Conservation (phyloP, 2,113 vertebrate species). For the Petrocephalus microphthalmus region DNA sequence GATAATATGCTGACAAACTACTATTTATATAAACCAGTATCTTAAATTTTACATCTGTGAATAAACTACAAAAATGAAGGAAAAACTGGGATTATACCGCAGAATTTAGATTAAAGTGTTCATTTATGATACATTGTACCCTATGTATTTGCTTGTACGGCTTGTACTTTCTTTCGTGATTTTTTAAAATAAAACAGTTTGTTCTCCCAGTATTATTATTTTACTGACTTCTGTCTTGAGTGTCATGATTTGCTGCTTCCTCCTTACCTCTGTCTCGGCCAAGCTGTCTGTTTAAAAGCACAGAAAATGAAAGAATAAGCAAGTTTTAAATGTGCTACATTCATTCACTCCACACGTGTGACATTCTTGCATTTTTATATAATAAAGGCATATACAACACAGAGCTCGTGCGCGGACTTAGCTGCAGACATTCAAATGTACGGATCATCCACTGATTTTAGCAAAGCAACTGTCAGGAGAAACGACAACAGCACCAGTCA, state of each 20-base stretch:
- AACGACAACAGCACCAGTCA: background rate
- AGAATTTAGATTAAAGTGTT: background rate
- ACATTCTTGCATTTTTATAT: background rate
- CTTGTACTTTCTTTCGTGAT: background rate
- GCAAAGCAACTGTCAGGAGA: background rate
- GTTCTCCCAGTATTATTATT: background rate
- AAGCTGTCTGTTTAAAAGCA: background rate
- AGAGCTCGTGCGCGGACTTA: background rate
- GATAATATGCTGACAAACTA: constrained; percentile 2
- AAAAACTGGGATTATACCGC: background rate
- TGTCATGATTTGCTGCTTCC: background rate
- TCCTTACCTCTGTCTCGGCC: background rate
- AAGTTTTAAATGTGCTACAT: background rate
- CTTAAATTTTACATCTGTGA: background rate
- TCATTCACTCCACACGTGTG: background rate
- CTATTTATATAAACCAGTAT: background rate
- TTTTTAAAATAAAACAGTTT: background rate
- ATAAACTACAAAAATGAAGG: background rate
- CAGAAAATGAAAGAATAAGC: background rate
- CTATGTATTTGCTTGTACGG: background rate
- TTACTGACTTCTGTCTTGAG: background rate
- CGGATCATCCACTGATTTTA: background rate
- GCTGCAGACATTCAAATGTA: background rate
- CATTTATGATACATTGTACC: background rate
- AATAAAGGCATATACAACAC: background rate